Evolutionary conservation across 2,888 invertebrate genomes (phyloP), one percentile per base, ranked within the genome.

Genomic region (Eupithecia centaureata): DNA sequence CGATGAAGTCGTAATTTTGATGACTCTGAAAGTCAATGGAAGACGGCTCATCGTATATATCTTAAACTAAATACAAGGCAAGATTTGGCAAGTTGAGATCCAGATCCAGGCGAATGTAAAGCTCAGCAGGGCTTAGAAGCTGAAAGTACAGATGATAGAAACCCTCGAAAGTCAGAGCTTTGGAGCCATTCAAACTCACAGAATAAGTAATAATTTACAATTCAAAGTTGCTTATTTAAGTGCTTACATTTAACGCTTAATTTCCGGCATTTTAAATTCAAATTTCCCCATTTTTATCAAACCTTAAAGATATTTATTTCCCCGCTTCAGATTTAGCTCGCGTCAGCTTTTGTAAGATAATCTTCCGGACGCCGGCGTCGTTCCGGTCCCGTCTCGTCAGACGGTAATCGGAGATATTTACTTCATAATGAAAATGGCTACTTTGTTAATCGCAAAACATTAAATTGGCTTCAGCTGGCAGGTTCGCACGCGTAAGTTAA

Each of bases 331-430:
- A 75, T 73, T 75, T 71, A 71, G 73, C 70, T 70, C 67, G 59
- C 68, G 67, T 66, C 70, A 67, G 69, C 68, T 68, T 75, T 73
- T 69, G 70, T 72, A 64, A 72, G 67, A 70, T 70, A 67, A 73
- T 70, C 67, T 54, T 18, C 32, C 57, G 57, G 57, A 57, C 57
- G 30, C 57, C 32, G 54, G 54, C 54, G 30, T n/a, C 54, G 28
- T 56, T 10, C 30, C 57, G 57, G 57, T 59, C 63, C 63, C 67
- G 61, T 28, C n/a, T 18, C 10, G 27, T 15, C 54, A 10, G 47
- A 70, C 15, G 71, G 71, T 70, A 72, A 66, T 70, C 63, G 63
- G 62, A 69, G 65, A 64, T 65, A 51, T 47, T 47, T 22, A 22
- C 47, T 47, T 22, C 22, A 22, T 22, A 22, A 47, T 22, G 22